Evolutionary conservation across 2,113 vertebrate genomes (phyloP).

Genomic region (Pelmatolapia mariae): DNA sequence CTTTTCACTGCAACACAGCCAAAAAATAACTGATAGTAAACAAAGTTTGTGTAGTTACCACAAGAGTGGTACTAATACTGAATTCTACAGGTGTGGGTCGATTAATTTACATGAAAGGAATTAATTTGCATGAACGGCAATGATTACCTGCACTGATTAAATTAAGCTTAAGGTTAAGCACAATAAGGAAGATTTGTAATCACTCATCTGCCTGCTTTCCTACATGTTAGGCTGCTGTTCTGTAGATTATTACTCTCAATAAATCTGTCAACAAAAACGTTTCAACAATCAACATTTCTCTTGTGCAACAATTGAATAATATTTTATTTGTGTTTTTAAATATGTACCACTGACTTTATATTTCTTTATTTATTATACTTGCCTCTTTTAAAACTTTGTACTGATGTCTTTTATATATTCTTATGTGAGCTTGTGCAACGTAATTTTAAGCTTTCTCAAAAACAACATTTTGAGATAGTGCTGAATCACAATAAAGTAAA

Average conservation of each 20-base stretch:
- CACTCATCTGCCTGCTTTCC: neutral
- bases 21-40: neutral
- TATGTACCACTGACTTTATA: neutral
- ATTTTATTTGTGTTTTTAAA: neutral
- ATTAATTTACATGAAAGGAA: neutral
- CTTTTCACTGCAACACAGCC: neutral
- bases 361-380: neutral
- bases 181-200: neutral
- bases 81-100: neutral
- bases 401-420: neutral
- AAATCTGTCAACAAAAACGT: neutral
- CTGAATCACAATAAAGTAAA: neutral
- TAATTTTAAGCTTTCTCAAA: neutral
- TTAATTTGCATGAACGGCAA: neutral
- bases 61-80: neutral
- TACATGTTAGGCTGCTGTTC: neutral
- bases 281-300: neutral
- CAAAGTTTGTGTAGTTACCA: neutral
- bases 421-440: rapidly evolving
- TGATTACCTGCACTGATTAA: neutral
- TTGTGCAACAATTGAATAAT: neutral
- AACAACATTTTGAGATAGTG: neutral
- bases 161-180: neutral
- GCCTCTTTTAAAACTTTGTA: neutral
- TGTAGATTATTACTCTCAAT: neutral